phyloP scores from a whole-genome alignment of 2,888 invertebrate species.

The Spodoptera exigua region DNA sequence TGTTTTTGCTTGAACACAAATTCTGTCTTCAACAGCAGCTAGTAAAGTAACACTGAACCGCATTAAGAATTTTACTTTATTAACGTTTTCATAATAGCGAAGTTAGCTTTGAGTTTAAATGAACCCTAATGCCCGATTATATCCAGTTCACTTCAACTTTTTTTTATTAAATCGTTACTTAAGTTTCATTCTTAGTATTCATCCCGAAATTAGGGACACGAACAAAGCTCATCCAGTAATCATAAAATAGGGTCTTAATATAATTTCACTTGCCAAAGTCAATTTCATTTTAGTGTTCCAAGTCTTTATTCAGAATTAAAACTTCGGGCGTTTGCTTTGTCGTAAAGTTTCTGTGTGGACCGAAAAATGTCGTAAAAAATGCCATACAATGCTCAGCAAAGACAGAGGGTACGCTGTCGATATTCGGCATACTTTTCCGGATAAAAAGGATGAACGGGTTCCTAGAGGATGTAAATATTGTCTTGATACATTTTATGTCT shows the following conservation, averaged over 20 bases:
- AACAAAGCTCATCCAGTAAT: constrained; percentile 51
- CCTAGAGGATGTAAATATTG: constrained; percentile 36
- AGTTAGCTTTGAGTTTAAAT: constrained; percentile 5
- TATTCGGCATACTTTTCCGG: constrained; percentile 46
- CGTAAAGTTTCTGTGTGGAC: constrained; percentile 45
- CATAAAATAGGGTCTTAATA: constrained; percentile 56
- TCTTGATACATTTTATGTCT: constrained; percentile 30
- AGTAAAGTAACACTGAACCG: constrained; percentile 8
- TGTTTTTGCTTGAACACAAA: constrained; percentile 8
- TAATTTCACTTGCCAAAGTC: constrained; percentile 57
- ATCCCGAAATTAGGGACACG: constrained; percentile 40
- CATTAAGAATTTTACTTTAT: constrained; percentile 20
- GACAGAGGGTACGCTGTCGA: constrained; percentile 42
- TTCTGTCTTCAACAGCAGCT: constrained; percentile 3
- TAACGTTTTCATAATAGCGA: constrained; percentile 15
- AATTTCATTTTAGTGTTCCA: constrained; percentile 57
- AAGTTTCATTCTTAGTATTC: constrained; percentile 32
- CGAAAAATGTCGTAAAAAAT: constrained; percentile 58
- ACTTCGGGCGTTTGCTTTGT: constrained; percentile 54
- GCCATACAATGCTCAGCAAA: constrained; percentile 51
- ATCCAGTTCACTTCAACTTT: constrained; percentile 21
- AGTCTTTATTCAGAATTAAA: constrained; percentile 58
- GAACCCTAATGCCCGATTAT: constrained; percentile 12
- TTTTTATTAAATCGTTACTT: constrained; percentile 42
- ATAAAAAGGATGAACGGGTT: constrained; percentile 37